Evolutionary conservation across 2,888 invertebrate species (phyloP).

Genomic region (Lasioglossum marginatum): DNA sequence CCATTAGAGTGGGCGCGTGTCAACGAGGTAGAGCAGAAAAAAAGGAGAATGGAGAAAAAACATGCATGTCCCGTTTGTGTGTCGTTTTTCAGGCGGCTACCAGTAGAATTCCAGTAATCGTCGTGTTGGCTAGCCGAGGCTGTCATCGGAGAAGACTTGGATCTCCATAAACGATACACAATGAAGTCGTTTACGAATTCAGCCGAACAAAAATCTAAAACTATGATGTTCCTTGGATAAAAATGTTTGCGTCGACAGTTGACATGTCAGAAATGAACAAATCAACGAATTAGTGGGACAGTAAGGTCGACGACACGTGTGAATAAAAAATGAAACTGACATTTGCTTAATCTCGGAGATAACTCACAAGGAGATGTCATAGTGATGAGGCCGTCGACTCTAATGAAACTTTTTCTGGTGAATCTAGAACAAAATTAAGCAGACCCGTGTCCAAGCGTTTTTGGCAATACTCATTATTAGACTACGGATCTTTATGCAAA

Average conservation of each 20-base stretch:
- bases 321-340: not conserved
- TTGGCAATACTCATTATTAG: no score
- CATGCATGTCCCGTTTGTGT: slow-evolving; percentile 6
- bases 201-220: not conserved
- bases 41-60: not conserved
- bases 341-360: not conserved
- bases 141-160: slow-evolving; percentile 14
- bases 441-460: no score
- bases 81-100: slow-evolving; percentile 3
- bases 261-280: not conserved
- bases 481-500: no score
- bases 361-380: not conserved
- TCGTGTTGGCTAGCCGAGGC: not conserved
- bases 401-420: no score
- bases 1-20: slow-evolving; percentile 27
- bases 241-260: not conserved
- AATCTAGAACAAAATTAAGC: no score
- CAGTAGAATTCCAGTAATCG: slow-evolving; percentile 15
- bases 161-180: slow-evolving; percentile 40
- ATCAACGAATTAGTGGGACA: not conserved
- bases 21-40: not conserved
- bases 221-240: not conserved
- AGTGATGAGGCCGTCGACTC: no score
- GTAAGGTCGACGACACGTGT: not conserved
- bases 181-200: not conserved